A percentile compares a stretch with the other conserved stretches of the same genome.
These are phyloP conservation scores for Elymnias hypermnestra DNA, from an alignment of 1,140 invertebrate genomes.

Conservation along the genomic window DNA sequence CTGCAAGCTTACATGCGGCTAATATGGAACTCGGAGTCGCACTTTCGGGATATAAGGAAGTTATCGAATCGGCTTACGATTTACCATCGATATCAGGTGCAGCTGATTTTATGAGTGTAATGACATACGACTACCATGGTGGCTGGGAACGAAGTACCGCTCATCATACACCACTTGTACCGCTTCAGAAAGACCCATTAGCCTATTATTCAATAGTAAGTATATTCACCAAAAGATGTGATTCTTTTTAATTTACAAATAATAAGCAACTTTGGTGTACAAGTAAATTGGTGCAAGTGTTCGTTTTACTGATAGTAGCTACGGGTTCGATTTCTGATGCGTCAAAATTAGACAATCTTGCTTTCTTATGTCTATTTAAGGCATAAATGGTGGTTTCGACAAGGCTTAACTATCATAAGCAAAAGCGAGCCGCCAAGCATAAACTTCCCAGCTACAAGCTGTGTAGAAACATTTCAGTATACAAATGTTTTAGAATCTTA, in stretches of 20 bases:
- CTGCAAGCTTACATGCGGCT: constrained; percentile 83
- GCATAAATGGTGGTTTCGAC: too few species aligned
- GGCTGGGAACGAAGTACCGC: constrained; percentile 89
- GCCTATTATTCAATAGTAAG: constrained; percentile 87
- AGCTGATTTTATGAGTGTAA: constrained; percentile 90
- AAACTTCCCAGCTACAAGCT: too few species aligned
- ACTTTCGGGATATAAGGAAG: constrained; percentile 92
- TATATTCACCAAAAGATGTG: background rate
- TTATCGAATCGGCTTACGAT: constrained; percentile 90
- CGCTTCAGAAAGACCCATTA: constrained; percentile 78
- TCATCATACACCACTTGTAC: constrained; percentile 88
- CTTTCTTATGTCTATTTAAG: too few species aligned
- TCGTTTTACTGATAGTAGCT: too few species aligned
- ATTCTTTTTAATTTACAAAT: background rate
- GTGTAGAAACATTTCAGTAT: too few species aligned
- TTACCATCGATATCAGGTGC: constrained; percentile 80
- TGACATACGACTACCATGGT: constrained; percentile 94
- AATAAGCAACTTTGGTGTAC: too few species aligned
- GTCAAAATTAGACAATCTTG: too few species aligned
- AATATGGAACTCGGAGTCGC: constrained; percentile 86
- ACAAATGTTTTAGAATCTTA: too few species aligned
- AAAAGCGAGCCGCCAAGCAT: too few species aligned
- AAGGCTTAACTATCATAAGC: too few species aligned
- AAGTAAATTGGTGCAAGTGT: too few species aligned
- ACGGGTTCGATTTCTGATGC: too few species aligned